Percentiles rank a stretch among this genome's conserved stretches.
phyloP scores from a whole-genome alignment of 2,113 vertebrate genomes.

The Acrocephalus kingi region DNA sequence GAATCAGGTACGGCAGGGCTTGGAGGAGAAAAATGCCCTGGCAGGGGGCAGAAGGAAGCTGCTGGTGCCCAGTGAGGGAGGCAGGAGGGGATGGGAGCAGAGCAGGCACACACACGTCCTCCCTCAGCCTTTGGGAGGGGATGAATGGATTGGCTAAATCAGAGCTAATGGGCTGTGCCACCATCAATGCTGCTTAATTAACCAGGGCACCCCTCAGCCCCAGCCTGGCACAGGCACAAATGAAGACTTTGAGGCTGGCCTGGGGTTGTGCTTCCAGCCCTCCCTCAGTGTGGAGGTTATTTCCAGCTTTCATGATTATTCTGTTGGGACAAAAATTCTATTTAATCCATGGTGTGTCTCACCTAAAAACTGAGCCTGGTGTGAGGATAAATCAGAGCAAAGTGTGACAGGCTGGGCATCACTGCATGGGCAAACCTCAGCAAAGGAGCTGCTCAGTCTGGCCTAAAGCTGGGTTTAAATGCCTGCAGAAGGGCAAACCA shows the following conservation, averaged over 20 bases:
- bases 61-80: fast-evolving
- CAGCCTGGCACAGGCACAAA: background rate
- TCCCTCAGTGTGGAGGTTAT: background rate
- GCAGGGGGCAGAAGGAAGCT: background rate
- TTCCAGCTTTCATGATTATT: background rate
- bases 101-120: background rate
- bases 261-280: fast-evolving
- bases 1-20: fast-evolving
- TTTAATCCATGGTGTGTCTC: background rate
- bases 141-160: background rate
- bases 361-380: fast-evolving
- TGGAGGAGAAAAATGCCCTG: background rate
- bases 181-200: background rate
- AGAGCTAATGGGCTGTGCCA: background rate
- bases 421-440: fast-evolving
- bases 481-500: background rate
- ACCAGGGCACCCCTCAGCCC: background rate
- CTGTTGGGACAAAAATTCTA: background rate
- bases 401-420: background rate
- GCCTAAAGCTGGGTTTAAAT: background rate
- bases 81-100: background rate
- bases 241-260: background rate
- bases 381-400: background rate
- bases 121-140: background rate
- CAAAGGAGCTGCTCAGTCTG: background rate